Conservation (phyloP, 1,140 invertebrate species). For the Euura saliciscinereae region DNA sequence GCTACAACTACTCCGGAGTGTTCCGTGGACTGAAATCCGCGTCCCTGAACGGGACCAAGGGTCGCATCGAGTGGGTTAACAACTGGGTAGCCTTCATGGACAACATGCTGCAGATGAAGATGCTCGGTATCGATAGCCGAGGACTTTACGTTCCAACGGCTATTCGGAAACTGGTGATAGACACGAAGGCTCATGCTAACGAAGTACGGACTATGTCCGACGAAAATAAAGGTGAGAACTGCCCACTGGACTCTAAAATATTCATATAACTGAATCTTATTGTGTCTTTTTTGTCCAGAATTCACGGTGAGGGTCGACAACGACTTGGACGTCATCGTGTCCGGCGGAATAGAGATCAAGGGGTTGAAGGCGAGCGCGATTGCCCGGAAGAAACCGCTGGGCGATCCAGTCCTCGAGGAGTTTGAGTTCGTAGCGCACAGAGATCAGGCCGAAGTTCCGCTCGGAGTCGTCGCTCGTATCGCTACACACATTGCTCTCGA, state of each 20-base stretch:
- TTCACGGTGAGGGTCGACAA: conserved; percentile 4
- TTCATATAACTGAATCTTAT: neutral
- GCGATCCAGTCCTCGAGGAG: conserved; percentile 58
- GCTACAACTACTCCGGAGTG: conserved; percentile 83
- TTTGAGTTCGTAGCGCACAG: conserved; percentile 64
- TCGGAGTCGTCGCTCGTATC: conserved; percentile 59
- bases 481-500: conserved; percentile 76
- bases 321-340: conserved; percentile 38
- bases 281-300: neutral
- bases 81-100: conserved; percentile 91
- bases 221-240: neutral
- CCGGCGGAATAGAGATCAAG: conserved; percentile 65
- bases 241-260: too few species aligned
- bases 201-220: neutral
- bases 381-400: conserved; percentile 21
- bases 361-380: conserved; percentile 72
- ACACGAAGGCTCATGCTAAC: conserved; percentile 67
- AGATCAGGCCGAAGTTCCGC: neutral
- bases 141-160: conserved; percentile 80
- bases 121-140: conserved; percentile 72
- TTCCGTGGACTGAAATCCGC: conserved; percentile 68
- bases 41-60: conserved; percentile 56
- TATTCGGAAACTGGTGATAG: conserved; percentile 77
- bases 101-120: conserved; percentile 83
- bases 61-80: conserved; percentile 66